These are phyloP conservation scores for Amblyraja radiata DNA, from an alignment of 2,797 vertebrate species.

Conservation along the genomic window DNA sequence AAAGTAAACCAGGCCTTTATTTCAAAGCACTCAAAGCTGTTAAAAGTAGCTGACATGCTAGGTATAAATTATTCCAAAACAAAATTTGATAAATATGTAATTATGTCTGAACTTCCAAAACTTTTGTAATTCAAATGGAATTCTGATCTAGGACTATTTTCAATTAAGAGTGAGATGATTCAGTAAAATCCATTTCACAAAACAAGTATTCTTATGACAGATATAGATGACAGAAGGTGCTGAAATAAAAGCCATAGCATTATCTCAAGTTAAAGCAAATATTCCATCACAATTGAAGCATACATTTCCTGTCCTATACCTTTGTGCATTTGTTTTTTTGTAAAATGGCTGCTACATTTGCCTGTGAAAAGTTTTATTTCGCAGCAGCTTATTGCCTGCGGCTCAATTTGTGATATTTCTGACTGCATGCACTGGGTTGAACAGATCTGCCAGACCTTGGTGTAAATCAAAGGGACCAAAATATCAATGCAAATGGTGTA, in stretches of 20 bases:
- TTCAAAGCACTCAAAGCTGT: background rate
- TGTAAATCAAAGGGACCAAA: background rate
- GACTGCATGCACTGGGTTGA: background rate
- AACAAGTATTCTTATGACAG: background rate
- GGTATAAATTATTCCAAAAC: background rate
- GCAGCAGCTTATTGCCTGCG: background rate
- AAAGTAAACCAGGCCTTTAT: background rate
- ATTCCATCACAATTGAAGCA: background rate
- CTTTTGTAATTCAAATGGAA: background rate
- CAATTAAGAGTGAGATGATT: background rate
- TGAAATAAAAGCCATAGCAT: background rate
- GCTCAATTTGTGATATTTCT: background rate
- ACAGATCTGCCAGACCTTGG: background rate
- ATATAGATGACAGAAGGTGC: background rate
- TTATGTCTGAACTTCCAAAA: background rate
- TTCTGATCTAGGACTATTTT: background rate
- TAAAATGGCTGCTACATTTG: conserved; percentile 4
- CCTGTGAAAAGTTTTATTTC: background rate
- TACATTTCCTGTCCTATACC: background rate
- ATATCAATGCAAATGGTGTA: background rate
- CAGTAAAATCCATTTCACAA: background rate
- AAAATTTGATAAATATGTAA: background rate
- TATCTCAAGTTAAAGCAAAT: background rate
- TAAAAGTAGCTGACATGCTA: background rate
- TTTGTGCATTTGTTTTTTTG: background rate